phyloP scores from a whole-genome alignment of 23 tunicate species.

The Trididemnum clinides region DNA sequence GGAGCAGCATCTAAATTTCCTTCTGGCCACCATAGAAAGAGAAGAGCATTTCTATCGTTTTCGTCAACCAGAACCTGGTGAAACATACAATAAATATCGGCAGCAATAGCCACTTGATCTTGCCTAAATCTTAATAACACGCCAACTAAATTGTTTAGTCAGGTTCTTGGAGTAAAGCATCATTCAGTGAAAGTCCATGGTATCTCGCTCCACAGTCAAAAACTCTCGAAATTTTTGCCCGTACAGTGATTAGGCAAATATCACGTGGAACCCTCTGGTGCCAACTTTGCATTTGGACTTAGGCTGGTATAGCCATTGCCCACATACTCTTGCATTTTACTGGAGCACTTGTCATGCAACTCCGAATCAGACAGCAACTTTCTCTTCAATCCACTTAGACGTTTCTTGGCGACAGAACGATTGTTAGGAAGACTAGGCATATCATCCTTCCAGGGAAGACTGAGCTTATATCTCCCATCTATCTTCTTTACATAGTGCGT shows the following conservation, averaged over 20 bases:
- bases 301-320: neutral
- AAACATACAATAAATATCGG: neutral
- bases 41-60: neutral
- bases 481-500: no score
- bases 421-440: neutral
- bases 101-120: neutral
- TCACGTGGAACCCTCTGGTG: neutral
- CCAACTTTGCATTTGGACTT: neutral
- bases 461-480: no score
- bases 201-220: constrained; percentile 7
- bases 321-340: neutral
- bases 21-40: neutral
- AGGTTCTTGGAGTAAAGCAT: neutral
- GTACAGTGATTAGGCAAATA: constrained; percentile 20
- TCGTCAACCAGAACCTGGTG: neutral
- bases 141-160: neutral
- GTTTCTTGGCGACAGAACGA: neutral
- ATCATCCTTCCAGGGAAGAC: neutral
- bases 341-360: neutral
- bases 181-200: neutral
- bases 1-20: neutral
- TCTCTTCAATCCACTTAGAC: neutral
- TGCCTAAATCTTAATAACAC: neutral
- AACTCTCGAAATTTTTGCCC: neutral
- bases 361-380: neutral